phyloP scores from a whole-genome alignment of 2,797 vertebrate genomes.

The Tolypeutes matacus region DNA sequence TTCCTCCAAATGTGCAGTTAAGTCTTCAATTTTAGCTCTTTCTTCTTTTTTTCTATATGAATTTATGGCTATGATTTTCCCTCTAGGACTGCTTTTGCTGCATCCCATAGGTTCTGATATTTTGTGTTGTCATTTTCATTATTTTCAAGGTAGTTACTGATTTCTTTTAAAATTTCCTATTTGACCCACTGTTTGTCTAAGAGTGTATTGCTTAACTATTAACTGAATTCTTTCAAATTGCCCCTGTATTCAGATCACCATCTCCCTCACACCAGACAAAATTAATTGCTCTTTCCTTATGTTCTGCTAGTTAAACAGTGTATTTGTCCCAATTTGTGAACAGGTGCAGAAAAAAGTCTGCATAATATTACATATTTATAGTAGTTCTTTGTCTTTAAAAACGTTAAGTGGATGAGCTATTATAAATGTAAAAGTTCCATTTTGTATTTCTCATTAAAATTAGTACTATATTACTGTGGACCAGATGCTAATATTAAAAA shows the following conservation, averaged over 20 bases:
- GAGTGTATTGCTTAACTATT: slow-evolving; percentile 41
- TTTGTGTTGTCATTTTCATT: too few relatives aligned
- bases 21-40: too few relatives aligned
- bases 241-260: neutral
- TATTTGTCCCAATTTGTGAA: slow-evolving; percentile 64
- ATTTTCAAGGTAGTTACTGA: too few relatives aligned
- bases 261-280: neutral
- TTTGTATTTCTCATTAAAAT: slow-evolving; percentile 77
- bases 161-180: too few relatives aligned
- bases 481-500: slow-evolving; percentile 71
- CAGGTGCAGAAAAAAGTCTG: slow-evolving; percentile 64
- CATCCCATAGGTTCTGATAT: too few relatives aligned
- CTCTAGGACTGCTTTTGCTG: too few relatives aligned
- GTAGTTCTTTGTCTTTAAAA: slow-evolving; percentile 75
- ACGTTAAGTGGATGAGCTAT: slow-evolving; percentile 76
- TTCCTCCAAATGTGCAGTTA: too few relatives aligned
- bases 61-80: too few relatives aligned
- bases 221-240: slow-evolving; percentile 21
- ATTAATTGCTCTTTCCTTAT: neutral
- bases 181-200: too few relatives aligned
- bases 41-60: too few relatives aligned
- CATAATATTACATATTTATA: slow-evolving; percentile 70
- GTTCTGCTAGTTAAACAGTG: slow-evolving; percentile 3
- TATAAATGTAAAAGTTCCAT: slow-evolving; percentile 72
- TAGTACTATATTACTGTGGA: slow-evolving; percentile 69